A percentile compares a stretch with the other conserved stretches of the same genome.
Evolutionary conservation across 1,140 invertebrate genomes (phyloP).

Genomic region (Anastrepha obliqua): DNA sequence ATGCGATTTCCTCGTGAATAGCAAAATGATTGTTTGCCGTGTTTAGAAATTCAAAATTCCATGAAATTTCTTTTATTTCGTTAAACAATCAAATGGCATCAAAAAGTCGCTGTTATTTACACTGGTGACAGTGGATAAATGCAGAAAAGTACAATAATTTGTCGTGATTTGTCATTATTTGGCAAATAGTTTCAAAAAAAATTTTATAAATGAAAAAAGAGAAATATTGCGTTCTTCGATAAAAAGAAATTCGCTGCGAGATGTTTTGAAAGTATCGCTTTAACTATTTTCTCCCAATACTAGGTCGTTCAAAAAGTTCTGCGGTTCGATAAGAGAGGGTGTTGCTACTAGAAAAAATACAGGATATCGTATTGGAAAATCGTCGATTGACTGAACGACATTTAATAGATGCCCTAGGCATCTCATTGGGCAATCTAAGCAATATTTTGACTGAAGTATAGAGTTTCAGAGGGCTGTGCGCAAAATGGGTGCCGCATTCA

Average conservation of each 20-base stretch:
- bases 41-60: conserved; percentile 55
- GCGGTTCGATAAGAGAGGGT: too few relatives aligned
- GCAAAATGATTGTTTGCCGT: conserved; percentile 9
- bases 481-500: too few relatives aligned
- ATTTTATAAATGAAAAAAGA: conserved; percentile 7
- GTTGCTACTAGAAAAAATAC: too few relatives aligned
- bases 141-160: conserved; percentile 53
- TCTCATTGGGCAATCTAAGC: too few relatives aligned
- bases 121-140: neutral
- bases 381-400: too few relatives aligned
- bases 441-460: too few relatives aligned
- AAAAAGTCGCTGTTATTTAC: conserved; percentile 14
- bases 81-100: neutral
- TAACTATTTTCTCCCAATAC: too few relatives aligned
- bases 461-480: too few relatives aligned
- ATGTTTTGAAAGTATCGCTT: too few relatives aligned
- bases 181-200: conserved; percentile 46
- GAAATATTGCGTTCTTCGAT: neutral
- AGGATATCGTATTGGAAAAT: too few relatives aligned
- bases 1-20: conserved; percentile 43
- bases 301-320: too few relatives aligned
- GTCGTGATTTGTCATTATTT: conserved; percentile 57
- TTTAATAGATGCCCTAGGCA: too few relatives aligned
- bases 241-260: neutral
- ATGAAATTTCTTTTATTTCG: conserved; percentile 50